Evolutionary conservation across 2,113 vertebrate genomes (phyloP), one percentile per base, ranked within the genome.

Genomic region (Tauraco erythrolophus): DNA sequence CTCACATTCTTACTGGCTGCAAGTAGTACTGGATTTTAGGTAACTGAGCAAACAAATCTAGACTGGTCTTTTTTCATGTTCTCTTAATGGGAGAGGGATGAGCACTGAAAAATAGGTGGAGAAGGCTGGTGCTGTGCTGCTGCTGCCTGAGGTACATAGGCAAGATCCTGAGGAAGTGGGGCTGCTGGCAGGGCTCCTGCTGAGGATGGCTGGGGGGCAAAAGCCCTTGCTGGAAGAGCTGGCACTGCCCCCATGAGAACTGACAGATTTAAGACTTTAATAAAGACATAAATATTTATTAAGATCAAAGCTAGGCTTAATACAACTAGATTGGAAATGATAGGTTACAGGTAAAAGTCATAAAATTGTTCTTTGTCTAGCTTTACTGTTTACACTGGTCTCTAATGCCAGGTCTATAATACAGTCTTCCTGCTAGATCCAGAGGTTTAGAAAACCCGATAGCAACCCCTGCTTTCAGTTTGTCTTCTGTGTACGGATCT

Each of bases 101-200:
- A 84, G 15, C 46, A 6, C n/a, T n/a, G 62, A 57, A 31, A 24
- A 85, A 21, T 3, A 23, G 54, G 25, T 5, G 66, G 43, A 21
- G 46, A 50, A 10, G 6, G 62, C 30, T 66, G 37, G 22, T 28
- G 58, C 58, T 5, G 10, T 19, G 1, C 2, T 17, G 24, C 28
- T 1, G 7, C 39, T 69, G 43, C 33, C 28, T 4, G 37, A 0
- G 0, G 14, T 2, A 7, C 0, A 4, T 31, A 25, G 65, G 86
- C 1, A 14, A 76, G 71, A 68, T 35, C 53, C 57, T 43, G 0
- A 2, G 54, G 39, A n/a, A 25, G 11, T 3, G 0, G 1, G 15
- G 43, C 41, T 65, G 66, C 54, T 79, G 77, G 48, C 19, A 22
- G 31, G 7, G 14, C 13, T 61, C 23, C 45, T 27, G 51, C 60